These are phyloP conservation scores for Amphiprion clarkii DNA, from an alignment of 2,797 vertebrate species.

Conservation along the genomic window DNA sequence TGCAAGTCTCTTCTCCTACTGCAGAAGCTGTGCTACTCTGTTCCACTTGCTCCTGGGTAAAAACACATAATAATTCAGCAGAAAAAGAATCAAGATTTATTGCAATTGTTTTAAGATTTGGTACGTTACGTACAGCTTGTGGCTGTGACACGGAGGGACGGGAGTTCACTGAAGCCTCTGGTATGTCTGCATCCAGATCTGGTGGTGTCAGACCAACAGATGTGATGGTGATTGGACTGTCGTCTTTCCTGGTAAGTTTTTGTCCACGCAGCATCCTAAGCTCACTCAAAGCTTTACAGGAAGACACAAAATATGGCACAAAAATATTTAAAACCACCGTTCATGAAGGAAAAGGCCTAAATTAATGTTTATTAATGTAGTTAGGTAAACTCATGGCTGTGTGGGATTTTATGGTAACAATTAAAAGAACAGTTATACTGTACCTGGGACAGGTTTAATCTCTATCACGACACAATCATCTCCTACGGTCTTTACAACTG, in stretches of 20 bases:
- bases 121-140: slow-evolving; percentile 40
- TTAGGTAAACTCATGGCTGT: fast-evolving
- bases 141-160: background rate
- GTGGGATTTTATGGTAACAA: background rate
- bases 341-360: fast-evolving
- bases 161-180: background rate
- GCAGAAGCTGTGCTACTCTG: background rate
- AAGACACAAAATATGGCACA: background rate
- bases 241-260: background rate
- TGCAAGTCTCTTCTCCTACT: background rate
- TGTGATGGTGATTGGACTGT: background rate
- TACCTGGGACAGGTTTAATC: slow-evolving; percentile 53
- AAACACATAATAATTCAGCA: background rate
- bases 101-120: background rate
- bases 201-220: background rate
- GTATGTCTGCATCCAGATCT: background rate
- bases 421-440: slow-evolving; percentile 6
- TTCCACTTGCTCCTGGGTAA: background rate
- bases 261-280: background rate
- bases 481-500: fast-evolving
- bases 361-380: fast-evolving
- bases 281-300: background rate
- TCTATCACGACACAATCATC: background rate
- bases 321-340: background rate
- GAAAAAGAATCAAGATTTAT: background rate